These are phyloP conservation scores for Eledona agricola DNA, from an alignment of 2,888 invertebrate genomes.

Conservation along the genomic window DNA sequence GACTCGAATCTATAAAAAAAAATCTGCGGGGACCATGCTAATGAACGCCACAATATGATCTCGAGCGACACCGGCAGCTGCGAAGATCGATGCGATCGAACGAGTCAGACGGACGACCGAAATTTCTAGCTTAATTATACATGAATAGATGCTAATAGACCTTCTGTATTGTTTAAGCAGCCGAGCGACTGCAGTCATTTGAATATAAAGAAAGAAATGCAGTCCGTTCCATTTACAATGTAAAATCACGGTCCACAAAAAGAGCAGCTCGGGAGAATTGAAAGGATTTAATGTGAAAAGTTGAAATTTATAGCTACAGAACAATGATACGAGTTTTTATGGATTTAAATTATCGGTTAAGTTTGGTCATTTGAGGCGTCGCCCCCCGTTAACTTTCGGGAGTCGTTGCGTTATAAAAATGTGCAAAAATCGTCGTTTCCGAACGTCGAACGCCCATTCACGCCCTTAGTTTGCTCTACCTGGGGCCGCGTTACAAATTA, in stretches of 20 bases:
- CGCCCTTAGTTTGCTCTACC: constrained; percentile 55
- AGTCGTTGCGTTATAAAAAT: no score
- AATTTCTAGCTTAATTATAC: not conserved
- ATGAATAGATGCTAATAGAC: not conserved
- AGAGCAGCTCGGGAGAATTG: constrained; percentile 56
- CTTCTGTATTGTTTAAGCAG: not conserved
- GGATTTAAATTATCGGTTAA: constrained; percentile 63
- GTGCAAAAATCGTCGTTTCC: no score
- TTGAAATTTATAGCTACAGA: constrained; percentile 63
- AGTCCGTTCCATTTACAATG: constrained; percentile 60
- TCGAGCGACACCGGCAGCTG: no score
- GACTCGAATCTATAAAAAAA: constrained; percentile 57
- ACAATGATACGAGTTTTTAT: constrained; percentile 64
- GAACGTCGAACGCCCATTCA: no score
- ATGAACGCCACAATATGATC: no score
- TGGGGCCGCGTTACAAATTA: constrained; percentile 60
- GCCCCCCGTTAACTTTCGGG: no score
- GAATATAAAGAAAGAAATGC: constrained; percentile 62
- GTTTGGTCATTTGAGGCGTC: constrained; percentile 59
- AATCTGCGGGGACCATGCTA: no score
- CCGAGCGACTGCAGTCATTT: constrained; percentile 54
- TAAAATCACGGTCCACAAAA: constrained; percentile 55
- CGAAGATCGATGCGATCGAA: no score
- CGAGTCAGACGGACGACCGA: not conserved
- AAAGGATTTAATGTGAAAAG: constrained; percentile 64